Evolutionary conservation across 30 jellyfish, hydroid and myxozoan genomes (phyloP).

Genomic region (Chrysaora quinquecirrha): DNA sequence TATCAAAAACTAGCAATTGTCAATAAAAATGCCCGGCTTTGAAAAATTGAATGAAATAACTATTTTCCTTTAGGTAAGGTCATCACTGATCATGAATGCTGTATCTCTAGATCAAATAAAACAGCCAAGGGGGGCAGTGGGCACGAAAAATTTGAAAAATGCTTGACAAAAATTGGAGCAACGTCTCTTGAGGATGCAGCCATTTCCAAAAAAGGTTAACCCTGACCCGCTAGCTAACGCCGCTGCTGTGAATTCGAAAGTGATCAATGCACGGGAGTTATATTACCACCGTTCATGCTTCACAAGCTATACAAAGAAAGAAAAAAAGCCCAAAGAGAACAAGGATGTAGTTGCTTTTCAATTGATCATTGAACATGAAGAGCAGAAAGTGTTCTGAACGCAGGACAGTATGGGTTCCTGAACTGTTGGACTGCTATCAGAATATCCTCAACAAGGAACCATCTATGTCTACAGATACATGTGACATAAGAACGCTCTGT

Average conservation of each 20-base stretch:
- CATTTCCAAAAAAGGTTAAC: slow-evolving; percentile 5
- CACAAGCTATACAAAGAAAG: slow-evolving; percentile 25
- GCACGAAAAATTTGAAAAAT: not conserved
- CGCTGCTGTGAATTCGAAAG: slow-evolving; percentile 20
- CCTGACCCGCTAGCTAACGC: slow-evolving; percentile 28
- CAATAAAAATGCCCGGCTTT: no score
- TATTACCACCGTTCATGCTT: slow-evolving; percentile 27
- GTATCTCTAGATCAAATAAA: slow-evolving; percentile 6
- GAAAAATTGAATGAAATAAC: no score
- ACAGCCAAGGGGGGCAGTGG: slow-evolving; percentile 13
- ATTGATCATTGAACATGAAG: slow-evolving; percentile 26
- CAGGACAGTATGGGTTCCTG: slow-evolving; percentile 41
- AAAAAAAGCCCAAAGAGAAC: slow-evolving; percentile 15
- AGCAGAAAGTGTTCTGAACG: slow-evolving; percentile 33
- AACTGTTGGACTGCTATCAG: slow-evolving; percentile 19
- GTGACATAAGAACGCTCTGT: slow-evolving; percentile 39
- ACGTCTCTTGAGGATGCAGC: slow-evolving; percentile 25
- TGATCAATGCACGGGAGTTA: slow-evolving; percentile 17
- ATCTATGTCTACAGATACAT: slow-evolving; percentile 29
- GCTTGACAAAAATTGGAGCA: slow-evolving; percentile 12
- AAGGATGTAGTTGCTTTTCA: slow-evolving; percentile 34
- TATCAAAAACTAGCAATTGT: no score
- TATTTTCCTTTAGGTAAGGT: slow-evolving; percentile 5
- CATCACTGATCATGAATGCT: not conserved
- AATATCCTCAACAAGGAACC: slow-evolving; percentile 19